These are phyloP conservation scores for Andrena flavipes DNA, from an alignment of 2,888 invertebrate genomes.

Conservation along the genomic window DNA sequence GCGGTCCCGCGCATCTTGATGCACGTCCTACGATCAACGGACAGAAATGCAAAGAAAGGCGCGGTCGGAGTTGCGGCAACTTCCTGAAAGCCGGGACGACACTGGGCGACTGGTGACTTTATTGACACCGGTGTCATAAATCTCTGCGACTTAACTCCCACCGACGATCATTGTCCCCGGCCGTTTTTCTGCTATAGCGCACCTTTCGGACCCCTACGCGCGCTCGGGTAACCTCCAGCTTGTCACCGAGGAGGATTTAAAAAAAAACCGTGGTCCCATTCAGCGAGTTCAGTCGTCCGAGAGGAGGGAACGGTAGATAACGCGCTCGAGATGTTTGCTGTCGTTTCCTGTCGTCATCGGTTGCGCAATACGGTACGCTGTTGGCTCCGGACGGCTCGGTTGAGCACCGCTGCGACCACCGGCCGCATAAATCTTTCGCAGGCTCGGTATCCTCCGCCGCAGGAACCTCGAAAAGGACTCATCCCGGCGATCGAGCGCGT, in stretches of 20 bases:
- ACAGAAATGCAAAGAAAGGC: constrained; percentile 60
- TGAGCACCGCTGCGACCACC: constrained; percentile 69
- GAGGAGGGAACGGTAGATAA: background rate
- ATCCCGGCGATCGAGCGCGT: constrained; percentile 66
- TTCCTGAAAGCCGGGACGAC: constrained; percentile 55
- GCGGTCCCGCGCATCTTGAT: constrained; percentile 44
- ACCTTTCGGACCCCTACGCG: constrained; percentile 16
- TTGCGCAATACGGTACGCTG: background rate
- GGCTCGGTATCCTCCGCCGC: constrained; percentile 60
- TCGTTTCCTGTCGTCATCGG: background rate
- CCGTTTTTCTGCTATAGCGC: constrained; percentile 46
- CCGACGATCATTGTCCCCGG: constrained; percentile 71
- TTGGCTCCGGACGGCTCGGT: background rate
- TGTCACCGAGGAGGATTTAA: background rate
- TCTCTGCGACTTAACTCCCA: constrained; percentile 74
- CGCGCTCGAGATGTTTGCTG: background rate
- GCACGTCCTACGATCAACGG: constrained; percentile 53
- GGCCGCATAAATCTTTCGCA: constrained; percentile 72
- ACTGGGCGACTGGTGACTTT: constrained; percentile 73
- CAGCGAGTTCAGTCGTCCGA: background rate
- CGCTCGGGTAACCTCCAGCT: background rate
- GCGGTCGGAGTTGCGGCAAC: constrained; percentile 50
- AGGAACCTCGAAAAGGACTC: constrained; percentile 65
- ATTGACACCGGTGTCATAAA: constrained; percentile 78
- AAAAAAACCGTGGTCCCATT: background rate